Evolutionary conservation across 2,888 invertebrate genomes (phyloP).

Genomic region (Caenorhabditis sinica): DNA sequence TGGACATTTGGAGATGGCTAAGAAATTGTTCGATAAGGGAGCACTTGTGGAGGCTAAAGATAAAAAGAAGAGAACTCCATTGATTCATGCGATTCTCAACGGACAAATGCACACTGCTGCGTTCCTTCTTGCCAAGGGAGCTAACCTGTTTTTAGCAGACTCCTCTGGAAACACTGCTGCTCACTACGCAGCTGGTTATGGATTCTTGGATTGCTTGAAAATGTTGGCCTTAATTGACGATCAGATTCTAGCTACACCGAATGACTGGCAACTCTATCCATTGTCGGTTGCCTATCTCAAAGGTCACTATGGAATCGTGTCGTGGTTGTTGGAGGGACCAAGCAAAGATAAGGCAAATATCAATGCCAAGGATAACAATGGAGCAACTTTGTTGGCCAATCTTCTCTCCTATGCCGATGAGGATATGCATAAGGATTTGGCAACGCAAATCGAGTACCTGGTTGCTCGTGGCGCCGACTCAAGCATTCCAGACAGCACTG

Average conservation of each 20-base stretch:
- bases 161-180: conserved; percentile 86
- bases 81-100: conserved; percentile 86
- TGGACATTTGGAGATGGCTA: conserved; percentile 72
- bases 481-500: conserved; percentile 60
- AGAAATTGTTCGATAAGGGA: conserved; percentile 84
- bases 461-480: conserved; percentile 69
- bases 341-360: conserved; percentile 70
- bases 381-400: conserved; percentile 72
- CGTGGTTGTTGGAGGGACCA: conserved; percentile 71
- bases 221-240: conserved; percentile 84
- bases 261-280: conserved; percentile 85
- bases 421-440: conserved; percentile 56
- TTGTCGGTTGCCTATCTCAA: conserved; percentile 86
- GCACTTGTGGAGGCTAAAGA: conserved; percentile 83
- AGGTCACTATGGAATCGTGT: conserved; percentile 76
- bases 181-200: conserved; percentile 86
- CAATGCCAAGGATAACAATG: conserved; percentile 77
- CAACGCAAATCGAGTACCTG: conserved; percentile 72
- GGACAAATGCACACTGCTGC: conserved; percentile 84
- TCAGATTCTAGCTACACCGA: conserved; percentile 69
- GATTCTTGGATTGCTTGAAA: conserved; percentile 86
- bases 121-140: conserved; percentile 70
- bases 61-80: conserved; percentile 85
- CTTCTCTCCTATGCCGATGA: conserved; percentile 70
- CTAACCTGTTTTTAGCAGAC: conserved; percentile 83